Percentiles rank a stretch among this genome's conserved stretches.
These are phyloP conservation scores for Nipponacmea schrenckii DNA, from an alignment of 2,888 invertebrate genomes.

Conservation along the genomic window DNA sequence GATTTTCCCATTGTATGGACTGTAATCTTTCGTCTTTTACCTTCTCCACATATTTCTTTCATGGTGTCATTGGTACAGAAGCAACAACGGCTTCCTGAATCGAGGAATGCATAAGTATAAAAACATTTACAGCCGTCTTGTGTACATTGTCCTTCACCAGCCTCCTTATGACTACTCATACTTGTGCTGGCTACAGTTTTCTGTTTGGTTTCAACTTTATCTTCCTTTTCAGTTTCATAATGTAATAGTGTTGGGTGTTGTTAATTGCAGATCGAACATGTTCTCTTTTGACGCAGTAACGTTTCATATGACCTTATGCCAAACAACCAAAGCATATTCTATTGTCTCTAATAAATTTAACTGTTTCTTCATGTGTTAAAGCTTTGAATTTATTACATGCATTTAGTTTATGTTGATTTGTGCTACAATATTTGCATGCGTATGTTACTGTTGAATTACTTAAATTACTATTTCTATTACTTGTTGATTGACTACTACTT, in stretches of 20 bases:
- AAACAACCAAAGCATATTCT: conserved; percentile 3
- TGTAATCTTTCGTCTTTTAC: conserved; percentile 7
- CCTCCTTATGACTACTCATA: neutral
- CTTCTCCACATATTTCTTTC: neutral
- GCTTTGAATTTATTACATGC: neutral
- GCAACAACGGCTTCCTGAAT: conserved; percentile 14
- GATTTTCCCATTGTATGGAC: too few species aligned
- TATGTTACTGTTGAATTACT: neutral
- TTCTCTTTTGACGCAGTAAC: neutral
- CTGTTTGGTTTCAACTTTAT: neutral
- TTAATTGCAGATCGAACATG: neutral
- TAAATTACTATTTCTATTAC: too few species aligned
- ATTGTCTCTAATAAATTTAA: neutral
- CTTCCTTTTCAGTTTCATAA: neutral
- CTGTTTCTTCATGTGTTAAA: neutral
- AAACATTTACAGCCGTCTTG: neutral
- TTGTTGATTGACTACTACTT: too few species aligned
- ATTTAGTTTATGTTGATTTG: neutral
- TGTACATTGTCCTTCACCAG: neutral
- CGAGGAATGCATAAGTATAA: conserved; percentile 20
- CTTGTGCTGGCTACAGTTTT: neutral
- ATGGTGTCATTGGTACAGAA: conserved; percentile 14
- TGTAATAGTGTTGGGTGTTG: neutral
- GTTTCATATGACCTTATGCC: neutral
- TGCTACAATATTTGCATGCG: neutral